Conservation (phyloP, 2,113 vertebrate genomes). For the Ptilorrhoa leucosticta region DNA sequence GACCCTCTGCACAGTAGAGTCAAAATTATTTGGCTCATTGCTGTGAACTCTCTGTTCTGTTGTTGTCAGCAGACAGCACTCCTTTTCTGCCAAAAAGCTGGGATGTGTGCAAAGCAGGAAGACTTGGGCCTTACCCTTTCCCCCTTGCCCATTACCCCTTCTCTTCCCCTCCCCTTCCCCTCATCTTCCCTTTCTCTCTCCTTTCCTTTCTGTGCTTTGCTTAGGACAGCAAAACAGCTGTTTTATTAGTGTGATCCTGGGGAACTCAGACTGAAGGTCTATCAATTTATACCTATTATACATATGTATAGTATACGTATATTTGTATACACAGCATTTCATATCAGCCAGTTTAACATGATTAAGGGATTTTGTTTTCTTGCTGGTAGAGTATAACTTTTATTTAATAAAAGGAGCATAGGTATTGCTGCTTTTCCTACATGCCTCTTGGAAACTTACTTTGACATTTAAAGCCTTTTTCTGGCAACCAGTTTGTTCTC, state of each 20-base stretch:
- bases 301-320: accelerated
- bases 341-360: not conserved
- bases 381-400: not conserved
- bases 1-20: not conserved
- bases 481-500: slow-evolving; percentile 35
- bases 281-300: not conserved
- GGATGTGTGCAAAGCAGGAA: not conserved
- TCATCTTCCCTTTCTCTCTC: not conserved
- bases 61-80: not conserved
- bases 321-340: not conserved
- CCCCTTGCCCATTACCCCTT: not conserved
- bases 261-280: not conserved
- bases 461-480: slow-evolving; percentile 28
- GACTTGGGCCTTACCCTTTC: not conserved
- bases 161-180: not conserved
- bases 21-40: not conserved
- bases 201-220: not conserved
- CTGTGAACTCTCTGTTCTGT: not conserved
- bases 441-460: slow-evolving; percentile 21
- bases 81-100: not conserved
- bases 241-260: not conserved
- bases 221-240: not conserved
- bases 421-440: not conserved
- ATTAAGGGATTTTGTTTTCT: not conserved
- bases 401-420: not conserved